Conservation (phyloP, 2,797 vertebrate species). For the Perodicticus potto region DNA sequence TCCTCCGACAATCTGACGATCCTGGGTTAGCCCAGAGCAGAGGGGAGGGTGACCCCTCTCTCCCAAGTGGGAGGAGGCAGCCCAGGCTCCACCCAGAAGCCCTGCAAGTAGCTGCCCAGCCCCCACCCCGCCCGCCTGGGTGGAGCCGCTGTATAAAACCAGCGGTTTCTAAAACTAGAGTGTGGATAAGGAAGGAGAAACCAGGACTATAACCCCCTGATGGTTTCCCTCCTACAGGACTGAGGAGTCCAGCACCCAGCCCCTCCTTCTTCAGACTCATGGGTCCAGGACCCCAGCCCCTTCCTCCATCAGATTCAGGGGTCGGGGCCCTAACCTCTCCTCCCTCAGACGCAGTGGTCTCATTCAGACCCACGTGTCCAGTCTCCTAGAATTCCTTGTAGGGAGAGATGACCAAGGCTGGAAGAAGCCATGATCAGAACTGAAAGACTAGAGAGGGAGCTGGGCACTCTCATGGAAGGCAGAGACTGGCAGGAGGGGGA, state of each 20-base stretch:
- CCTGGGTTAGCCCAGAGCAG: conserved; percentile 43
- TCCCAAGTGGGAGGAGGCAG: background rate
- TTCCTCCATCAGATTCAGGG: background rate
- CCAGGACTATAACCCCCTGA: background rate
- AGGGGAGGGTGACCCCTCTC: background rate
- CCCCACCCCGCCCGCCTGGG: conserved; percentile 62
- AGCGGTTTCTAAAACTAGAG: conserved; percentile 83
- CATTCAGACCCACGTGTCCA: background rate
- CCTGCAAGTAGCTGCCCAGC: conserved; percentile 8
- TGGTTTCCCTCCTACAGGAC: background rate
- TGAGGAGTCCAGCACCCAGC: background rate
- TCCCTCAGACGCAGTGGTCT: background rate
- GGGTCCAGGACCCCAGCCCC: background rate
- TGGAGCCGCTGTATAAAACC: conserved; percentile 83
- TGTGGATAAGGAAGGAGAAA: background rate
- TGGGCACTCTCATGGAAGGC: background rate
- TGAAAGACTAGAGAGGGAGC: background rate
- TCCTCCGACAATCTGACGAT: background rate
- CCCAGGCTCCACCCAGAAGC: conserved; percentile 54
- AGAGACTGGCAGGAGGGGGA: background rate
- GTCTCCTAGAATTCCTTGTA: background rate
- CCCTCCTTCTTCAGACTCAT: background rate
- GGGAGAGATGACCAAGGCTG: background rate
- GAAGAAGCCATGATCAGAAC: background rate
- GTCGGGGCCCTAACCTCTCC: background rate